Conservation (phyloP, 2,888 invertebrate genomes). For the Myopa tessellatipennis region DNA sequence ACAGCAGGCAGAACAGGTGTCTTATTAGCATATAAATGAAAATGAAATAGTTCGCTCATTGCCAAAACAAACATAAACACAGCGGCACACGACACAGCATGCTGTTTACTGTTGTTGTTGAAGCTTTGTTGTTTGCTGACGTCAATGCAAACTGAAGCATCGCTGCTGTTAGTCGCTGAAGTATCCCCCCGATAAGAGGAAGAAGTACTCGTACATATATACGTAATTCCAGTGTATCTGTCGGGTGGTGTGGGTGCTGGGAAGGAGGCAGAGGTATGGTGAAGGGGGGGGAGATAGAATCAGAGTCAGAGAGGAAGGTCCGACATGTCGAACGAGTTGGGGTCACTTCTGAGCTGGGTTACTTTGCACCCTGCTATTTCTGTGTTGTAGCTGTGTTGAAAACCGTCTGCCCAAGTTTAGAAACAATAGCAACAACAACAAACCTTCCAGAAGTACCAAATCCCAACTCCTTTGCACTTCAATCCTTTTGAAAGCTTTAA, state of each 20-base stretch:
- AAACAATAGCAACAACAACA: constrained; percentile 10
- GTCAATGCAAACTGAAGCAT: constrained; percentile 1
- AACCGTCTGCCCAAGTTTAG: neutral
- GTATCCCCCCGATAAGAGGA: neutral
- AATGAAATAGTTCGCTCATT: constrained; percentile 47
- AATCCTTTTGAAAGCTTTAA: too few species aligned
- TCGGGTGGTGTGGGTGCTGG: neutral
- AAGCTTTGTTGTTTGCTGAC: neutral
- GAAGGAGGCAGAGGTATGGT: neutral
- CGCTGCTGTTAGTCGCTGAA: neutral
- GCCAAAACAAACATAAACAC: constrained; percentile 23
- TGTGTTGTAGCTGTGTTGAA: neutral
- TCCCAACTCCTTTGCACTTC: too few species aligned
- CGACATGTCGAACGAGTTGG: neutral
- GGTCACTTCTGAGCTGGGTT: neutral
- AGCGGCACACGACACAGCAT: neutral
- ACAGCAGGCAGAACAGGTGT: constrained; percentile 34
- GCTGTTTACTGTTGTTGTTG: neutral
- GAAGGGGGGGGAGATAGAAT: neutral
- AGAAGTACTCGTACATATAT: neutral
- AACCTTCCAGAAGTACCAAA: too few species aligned
- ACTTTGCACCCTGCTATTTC: neutral
- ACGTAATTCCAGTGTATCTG: too few species aligned
- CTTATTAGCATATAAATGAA: constrained; percentile 51
- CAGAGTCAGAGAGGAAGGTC: neutral